Base-by-base conservation (phyloP, 2,797 vertebrate species). In the Aulostomus chinensis region DNA sequence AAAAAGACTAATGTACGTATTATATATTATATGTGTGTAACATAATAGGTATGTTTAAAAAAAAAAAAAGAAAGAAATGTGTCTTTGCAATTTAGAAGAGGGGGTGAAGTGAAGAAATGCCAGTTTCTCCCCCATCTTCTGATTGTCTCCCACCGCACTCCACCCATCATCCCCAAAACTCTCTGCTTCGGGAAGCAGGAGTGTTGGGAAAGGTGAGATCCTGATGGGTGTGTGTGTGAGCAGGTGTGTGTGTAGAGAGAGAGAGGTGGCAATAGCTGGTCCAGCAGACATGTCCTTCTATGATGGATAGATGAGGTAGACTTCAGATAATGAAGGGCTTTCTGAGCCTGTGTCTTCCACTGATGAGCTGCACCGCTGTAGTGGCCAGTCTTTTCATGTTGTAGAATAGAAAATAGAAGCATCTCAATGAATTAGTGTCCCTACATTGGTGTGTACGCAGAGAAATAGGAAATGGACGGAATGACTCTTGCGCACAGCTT, bases 21-120 rank as follows among this genome's bases (percentile, higher is more conserved):
- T 79, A 79, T 85, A 79, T 86, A 84, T 71, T 73, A 80, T 85
- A 80, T 86, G 78, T 83, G 75, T 87, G 82, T 85, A 82, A 68
- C 78, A 87, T 80, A 84, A 73, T 78, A 43, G 40, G 68, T 85
- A 84, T 84, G 73, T 79, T 81, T 56, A 25, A 78, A 83, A 73
- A 66, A 61, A 60, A 36, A 66, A 49, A 66, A 63, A 61, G 58
- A 36, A 66, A 49, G 63, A 63, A 58, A 46, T 58, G 67, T 77
- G 65, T 80, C 58, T 62, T 72, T 76, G 18, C 60, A 51, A 22
- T 64, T 74, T 45, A 45, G 51, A 59, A 37, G 57, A 58, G 35
- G 49, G 65, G 53, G 43, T 59, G 67, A 59, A 52, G 41, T 40
- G 18, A 42, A 25, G 58, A 36, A 48, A 56, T 7, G 12, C 40